phyloP scores from a whole-genome alignment of 2,888 invertebrate genomes.

The Aethes cnicana region DNA sequence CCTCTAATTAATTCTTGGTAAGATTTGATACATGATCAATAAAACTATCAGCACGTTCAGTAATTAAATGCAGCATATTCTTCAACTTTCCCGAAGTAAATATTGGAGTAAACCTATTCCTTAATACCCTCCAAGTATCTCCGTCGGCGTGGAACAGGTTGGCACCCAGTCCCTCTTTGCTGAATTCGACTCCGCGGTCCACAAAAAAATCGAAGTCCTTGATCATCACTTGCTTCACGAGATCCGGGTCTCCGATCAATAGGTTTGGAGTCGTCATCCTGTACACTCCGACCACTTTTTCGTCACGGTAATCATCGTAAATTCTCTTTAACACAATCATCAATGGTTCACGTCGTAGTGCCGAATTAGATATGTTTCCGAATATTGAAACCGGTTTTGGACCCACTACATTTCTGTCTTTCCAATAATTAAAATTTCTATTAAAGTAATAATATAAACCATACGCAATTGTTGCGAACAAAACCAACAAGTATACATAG shows the following conservation, averaged over 20 bases:
- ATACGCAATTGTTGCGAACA: not conserved
- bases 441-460: constrained; percentile 35
- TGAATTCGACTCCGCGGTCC: constrained; percentile 53
- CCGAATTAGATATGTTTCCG: constrained; percentile 39
- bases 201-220: constrained; percentile 56
- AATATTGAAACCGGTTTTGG: constrained; percentile 39
- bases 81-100: constrained; percentile 62
- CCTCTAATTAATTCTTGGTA: constrained; percentile 26
- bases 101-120: constrained; percentile 52
- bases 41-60: constrained; percentile 47
- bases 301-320: constrained; percentile 41
- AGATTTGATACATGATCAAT: constrained; percentile 38
- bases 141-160: constrained; percentile 57
- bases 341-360: constrained; percentile 33
- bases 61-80: constrained; percentile 54
- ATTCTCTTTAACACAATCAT: constrained; percentile 34
- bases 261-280: constrained; percentile 33
- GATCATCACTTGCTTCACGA: constrained; percentile 55
- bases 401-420: constrained; percentile 36
- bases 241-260: constrained; percentile 53
- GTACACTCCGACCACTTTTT: constrained; percentile 43
- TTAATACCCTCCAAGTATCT: constrained; percentile 51
- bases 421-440: constrained; percentile 38
- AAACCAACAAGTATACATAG: too few species aligned
- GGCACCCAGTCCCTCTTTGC: constrained; percentile 47